A percentile compares a stretch with the other conserved stretches of the same genome.
These are phyloP conservation scores for Cataglyphis altisquamis DNA, from an alignment of 2,888 invertebrate species.

Conservation along the genomic window DNA sequence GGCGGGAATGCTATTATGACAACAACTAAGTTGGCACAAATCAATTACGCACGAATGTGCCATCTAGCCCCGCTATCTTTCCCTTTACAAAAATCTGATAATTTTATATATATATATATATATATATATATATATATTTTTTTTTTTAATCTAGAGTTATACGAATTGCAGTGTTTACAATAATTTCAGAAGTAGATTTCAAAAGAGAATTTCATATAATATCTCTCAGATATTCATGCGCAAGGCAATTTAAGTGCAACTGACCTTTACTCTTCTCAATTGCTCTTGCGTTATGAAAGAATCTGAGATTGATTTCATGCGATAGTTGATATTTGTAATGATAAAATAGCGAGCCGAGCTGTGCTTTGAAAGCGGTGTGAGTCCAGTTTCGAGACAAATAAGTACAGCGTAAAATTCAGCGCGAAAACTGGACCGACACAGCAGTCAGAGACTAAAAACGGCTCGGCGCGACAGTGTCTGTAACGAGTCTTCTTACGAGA, in stretches of 20 bases:
- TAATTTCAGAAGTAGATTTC: background rate
- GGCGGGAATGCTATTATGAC: slow-evolving; percentile 79
- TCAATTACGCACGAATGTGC: slow-evolving; percentile 77
- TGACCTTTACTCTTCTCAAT: slow-evolving; percentile 1
- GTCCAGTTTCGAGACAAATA: slow-evolving; percentile 7
- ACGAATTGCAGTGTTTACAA: background rate
- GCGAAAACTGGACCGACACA: slow-evolving; percentile 24
- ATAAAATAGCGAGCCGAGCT: slow-evolving; percentile 7
- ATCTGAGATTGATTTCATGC: background rate
- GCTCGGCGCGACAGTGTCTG: too few relatives aligned
- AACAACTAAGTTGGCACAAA: slow-evolving; percentile 80
- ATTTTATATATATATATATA: background rate
- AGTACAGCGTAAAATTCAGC: background rate
- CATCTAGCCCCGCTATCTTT: slow-evolving; percentile 50
- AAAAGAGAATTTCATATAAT: background rate
- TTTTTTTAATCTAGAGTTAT: background rate
- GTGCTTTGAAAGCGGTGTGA: background rate
- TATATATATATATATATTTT: too few relatives aligned
- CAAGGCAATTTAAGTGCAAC: background rate
- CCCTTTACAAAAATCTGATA: background rate
- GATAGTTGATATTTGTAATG: background rate
- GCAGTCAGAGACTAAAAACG: background rate
- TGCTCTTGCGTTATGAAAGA: slow-evolving; percentile 6
- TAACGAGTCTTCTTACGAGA: slow-evolving; percentile 50
- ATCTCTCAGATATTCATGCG: background rate